Percentiles rank a stretch among this genome's conserved stretches.
These are phyloP conservation scores for Leptobrachium leishanense DNA, from an alignment of 2,113 vertebrate genomes.

Conservation along the genomic window DNA sequence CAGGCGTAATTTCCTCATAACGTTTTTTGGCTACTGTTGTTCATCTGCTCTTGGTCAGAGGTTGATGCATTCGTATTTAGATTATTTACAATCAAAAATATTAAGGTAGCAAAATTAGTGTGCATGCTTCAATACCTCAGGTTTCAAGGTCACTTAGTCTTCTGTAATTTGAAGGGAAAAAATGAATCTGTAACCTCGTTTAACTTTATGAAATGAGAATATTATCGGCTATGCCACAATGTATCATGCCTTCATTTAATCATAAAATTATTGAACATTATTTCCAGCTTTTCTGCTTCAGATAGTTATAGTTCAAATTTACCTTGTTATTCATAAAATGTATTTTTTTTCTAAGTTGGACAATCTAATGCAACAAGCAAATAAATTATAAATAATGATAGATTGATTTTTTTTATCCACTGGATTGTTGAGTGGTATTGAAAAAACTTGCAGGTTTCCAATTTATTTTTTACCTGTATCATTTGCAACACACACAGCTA, in stretches of 20 bases:
- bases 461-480: too few relatives aligned
- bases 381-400: too few relatives aligned
- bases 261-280: constrained; percentile 37
- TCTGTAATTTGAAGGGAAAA: constrained; percentile 32
- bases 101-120: constrained; percentile 35
- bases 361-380: too few relatives aligned
- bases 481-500: too few relatives aligned
- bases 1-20: too few relatives aligned
- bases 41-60: neutral
- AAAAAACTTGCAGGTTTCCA: too few relatives aligned
- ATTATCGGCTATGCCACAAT: constrained; percentile 35
- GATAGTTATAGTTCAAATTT: constrained; percentile 19
- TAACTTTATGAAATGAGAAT: constrained; percentile 35
- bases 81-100: constrained; percentile 36
- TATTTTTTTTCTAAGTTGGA: too few relatives aligned
- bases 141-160: constrained; percentile 35
- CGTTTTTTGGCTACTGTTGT: too few relatives aligned
- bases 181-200: constrained; percentile 35
- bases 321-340: constrained; percentile 15
- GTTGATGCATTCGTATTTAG: constrained; percentile 24
- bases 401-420: too few relatives aligned
- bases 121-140: constrained; percentile 28
- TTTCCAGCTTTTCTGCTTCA: constrained; percentile 34
- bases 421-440: too few relatives aligned
- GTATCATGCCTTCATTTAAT: constrained; percentile 37